Conservation (phyloP, 2,888 invertebrate genomes). For the Cheilosia urbana region DNA sequence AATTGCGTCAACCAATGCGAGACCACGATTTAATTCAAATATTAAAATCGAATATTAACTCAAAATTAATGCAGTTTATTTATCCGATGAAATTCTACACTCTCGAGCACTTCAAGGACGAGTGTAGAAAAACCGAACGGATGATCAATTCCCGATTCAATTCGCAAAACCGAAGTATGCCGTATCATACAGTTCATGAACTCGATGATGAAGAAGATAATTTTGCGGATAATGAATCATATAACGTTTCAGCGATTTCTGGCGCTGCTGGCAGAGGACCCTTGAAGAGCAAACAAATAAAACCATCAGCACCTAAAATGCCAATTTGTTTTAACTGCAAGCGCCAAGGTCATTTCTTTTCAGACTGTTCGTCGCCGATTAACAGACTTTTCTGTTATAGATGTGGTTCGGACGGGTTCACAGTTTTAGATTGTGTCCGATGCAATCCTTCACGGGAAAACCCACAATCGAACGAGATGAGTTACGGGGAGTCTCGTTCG, state of each 20-base stretch:
- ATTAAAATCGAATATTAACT: slow-evolving; percentile 9
- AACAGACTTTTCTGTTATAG: slow-evolving; percentile 3
- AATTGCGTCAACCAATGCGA: slow-evolving; percentile 2
- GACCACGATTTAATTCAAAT: slow-evolving; percentile 27
- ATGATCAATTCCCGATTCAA: neutral
- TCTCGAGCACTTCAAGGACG: slow-evolving; percentile 14
- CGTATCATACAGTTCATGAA: neutral
- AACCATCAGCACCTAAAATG: neutral
- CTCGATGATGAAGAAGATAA: neutral
- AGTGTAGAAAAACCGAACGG: slow-evolving; percentile 10
- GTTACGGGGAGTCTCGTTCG: neutral
- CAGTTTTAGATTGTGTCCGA: neutral
- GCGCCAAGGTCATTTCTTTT: neutral
- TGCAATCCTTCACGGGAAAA: neutral
- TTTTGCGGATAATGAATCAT: too few relatives aligned
- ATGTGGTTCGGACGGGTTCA: neutral
- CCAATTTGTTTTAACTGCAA: slow-evolving; percentile 1
- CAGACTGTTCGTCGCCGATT: neutral
- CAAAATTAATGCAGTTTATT: slow-evolving; percentile 8
- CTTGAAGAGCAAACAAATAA: neutral
- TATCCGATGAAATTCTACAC: slow-evolving; percentile 15
- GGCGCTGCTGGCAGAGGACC: too few relatives aligned
- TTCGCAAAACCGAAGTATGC: neutral
- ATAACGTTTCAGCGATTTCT: too few relatives aligned
- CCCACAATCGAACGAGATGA: neutral